phyloP scores from a whole-genome alignment of 2,113 vertebrate genomes.

The Platysternon megacephalum region DNA sequence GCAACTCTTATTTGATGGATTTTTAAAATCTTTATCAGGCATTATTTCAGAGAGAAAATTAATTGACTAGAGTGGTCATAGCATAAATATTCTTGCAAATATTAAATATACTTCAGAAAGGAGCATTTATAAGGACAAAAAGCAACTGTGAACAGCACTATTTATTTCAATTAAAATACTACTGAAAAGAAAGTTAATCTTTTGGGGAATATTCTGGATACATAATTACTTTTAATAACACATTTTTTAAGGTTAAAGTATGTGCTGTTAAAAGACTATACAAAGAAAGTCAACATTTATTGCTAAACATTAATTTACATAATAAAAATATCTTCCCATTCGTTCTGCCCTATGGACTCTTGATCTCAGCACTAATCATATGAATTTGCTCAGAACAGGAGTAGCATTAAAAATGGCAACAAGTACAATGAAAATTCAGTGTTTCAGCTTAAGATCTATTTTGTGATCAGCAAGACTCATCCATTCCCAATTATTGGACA shows the following conservation, averaged over 20 bases:
- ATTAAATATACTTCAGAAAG: neutral
- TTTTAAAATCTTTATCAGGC: neutral
- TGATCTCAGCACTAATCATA: neutral
- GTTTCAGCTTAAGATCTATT: neutral
- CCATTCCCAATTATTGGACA: neutral
- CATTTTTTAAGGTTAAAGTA: neutral
- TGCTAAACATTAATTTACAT: neutral
- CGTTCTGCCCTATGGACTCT: neutral
- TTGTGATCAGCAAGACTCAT: neutral
- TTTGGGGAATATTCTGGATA: neutral
- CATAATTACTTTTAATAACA: neutral
- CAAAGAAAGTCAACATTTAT: neutral
- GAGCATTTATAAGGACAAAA: neutral
- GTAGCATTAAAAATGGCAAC: neutral
- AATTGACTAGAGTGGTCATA: neutral
- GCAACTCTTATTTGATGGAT: neutral
- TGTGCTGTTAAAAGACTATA: neutral
- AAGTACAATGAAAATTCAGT: neutral
- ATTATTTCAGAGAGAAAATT: neutral
- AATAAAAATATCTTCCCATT: neutral
- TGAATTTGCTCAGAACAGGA: neutral
- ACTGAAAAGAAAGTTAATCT: neutral
- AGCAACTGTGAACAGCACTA: neutral
- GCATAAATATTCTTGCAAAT: neutral
- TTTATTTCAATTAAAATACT: neutral